Conservation (phyloP, 92 coral and sea anemone genomes). For the Paramuricea clavata region DNA sequence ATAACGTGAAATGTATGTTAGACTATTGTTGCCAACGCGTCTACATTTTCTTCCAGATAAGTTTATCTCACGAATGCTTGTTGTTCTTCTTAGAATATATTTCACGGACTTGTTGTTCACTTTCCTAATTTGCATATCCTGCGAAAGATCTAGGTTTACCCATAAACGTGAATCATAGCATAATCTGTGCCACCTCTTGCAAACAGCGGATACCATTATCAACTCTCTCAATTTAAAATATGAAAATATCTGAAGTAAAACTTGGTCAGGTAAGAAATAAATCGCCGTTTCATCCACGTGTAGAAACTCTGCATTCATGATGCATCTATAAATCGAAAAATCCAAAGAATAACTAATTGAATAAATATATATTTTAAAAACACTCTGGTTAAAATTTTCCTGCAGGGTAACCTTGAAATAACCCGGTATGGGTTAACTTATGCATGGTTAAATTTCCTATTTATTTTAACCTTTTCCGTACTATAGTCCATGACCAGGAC, state of each 20-base stretch:
- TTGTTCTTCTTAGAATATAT: conserved; percentile 74
- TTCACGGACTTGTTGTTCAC: conserved; percentile 71
- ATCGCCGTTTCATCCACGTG: not conserved
- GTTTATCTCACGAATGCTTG: conserved; percentile 81
- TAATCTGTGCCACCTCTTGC: conserved; percentile 84
- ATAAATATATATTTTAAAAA: too few species aligned
- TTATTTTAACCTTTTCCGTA: too few species aligned
- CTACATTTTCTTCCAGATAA: conserved; percentile 86
- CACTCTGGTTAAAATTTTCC: too few species aligned
- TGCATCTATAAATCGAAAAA: not conserved
- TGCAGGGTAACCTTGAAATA: too few species aligned
- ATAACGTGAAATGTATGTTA: conserved; percentile 74
- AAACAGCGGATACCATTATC: conserved; percentile 71
- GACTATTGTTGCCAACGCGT: conserved; percentile 69
- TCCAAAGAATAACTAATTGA: not conserved
- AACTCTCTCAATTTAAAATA: conserved; percentile 75
- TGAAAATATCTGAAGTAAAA: conserved; percentile 84
- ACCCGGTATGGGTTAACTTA: too few species aligned
- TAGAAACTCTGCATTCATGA: not conserved
- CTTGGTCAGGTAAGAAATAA: conserved; percentile 72
- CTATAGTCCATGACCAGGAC: too few species aligned
- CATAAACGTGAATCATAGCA: conserved; percentile 88
- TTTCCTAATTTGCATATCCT: conserved; percentile 46
- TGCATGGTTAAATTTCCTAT: too few species aligned
- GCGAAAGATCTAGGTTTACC: conserved; percentile 81